phyloP scores from a whole-genome alignment of 2,113 vertebrate genomes.

The Myotis brandtii region DNA sequence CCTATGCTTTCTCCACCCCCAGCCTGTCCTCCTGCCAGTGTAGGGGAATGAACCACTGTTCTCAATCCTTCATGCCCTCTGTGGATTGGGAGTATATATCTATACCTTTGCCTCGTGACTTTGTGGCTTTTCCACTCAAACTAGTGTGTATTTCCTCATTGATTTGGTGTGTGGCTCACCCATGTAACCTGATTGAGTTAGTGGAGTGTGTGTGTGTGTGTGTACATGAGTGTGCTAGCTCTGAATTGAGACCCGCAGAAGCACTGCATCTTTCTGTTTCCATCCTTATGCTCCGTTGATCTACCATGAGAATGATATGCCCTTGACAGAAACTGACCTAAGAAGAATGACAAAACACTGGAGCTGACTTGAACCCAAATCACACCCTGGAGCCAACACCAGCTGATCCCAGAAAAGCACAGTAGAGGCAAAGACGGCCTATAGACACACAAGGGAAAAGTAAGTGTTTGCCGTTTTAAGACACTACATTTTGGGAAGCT shows the following conservation, averaged over 20 bases:
- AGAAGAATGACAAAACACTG: neutral
- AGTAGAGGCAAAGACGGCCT: neutral
- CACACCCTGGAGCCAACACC: neutral
- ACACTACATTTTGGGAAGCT: neutral
- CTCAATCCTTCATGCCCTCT: constrained; percentile 1
- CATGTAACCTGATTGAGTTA: neutral
- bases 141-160: neutral
- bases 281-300: neutral
- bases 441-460: neutral
- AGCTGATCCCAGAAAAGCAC: neutral
- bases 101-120: constrained; percentile 13
- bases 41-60: constrained; percentile 29
- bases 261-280: neutral
- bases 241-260: neutral
- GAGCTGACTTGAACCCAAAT: neutral
- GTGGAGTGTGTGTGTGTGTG: neutral
- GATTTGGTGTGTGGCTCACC: neutral
- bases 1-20: constrained; percentile 46
- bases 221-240: neutral
- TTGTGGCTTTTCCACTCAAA: neutral
- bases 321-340: neutral
- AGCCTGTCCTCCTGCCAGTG: neutral
- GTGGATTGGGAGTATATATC: neutral
- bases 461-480: neutral
- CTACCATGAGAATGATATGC: neutral